Evolutionary conservation across 2,797 vertebrate species (phyloP), one percentile per base, ranked within the genome.

Genomic region (Alouatta caraya): DNA sequence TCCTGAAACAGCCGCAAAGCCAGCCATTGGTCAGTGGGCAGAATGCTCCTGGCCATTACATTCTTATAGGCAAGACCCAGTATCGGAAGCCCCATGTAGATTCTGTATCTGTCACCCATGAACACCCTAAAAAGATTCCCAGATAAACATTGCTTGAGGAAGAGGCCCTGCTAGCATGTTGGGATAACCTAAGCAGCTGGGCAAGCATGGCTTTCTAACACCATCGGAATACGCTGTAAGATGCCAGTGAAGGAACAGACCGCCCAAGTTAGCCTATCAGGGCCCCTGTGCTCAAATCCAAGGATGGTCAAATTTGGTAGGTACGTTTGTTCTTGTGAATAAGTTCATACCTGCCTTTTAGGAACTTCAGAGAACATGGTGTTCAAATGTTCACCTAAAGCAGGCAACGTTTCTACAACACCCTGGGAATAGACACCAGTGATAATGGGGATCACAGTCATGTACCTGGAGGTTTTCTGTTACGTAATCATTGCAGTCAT

Each of bases 1-100:
- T 99, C 98, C 99, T 99, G 97, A 52, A 96, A 95, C 0, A 85
- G 44, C 55, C 89, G 5, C 78, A 97, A 94, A 96, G 42, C 1
- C 33, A 84, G 1, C 44, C 0, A 0, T 30, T 10, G 67, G 84
- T 92, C 70, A 86, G 52, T 61, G 42, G 55, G 81, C 8, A 61
- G 76, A 21, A 87, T 3, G 17, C 37, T 2, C 48, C 24, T 55
- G 52, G 24, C 21, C 15, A 17, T 83, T 8, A 44, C 37, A 1
- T 28, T 61, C 82, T 73, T 39, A 59, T 0, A 61, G 64, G 75
- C 42, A 86, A 50, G 46, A 61, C 44, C 2, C 8, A 9, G 17
- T 5, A 30, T n/a, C 11, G 13, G 88, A 73, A 30, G 46, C 22
- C 19, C 86, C 7, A 26, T 81, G 83, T 91, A 86, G 39, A 57